These are phyloP conservation scores for Pocillopora grandis DNA, from an alignment of 92 coral and sea anemone species.

Conservation along the genomic window DNA sequence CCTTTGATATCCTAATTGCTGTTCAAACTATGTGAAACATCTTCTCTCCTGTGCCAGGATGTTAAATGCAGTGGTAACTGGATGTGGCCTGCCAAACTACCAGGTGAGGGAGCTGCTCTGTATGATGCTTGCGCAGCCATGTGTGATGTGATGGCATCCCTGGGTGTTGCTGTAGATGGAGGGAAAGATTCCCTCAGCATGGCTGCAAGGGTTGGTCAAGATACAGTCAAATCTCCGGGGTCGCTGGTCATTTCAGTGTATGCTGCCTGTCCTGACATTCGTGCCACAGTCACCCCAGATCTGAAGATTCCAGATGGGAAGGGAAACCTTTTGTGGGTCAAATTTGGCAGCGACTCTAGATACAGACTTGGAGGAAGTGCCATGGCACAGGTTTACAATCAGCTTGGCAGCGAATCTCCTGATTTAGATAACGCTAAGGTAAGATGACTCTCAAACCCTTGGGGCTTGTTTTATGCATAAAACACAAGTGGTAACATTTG, in stretches of 20 bases:
- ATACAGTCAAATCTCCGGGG: conserved; percentile 95
- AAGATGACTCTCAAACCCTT: not conserved
- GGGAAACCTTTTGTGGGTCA: conserved; percentile 60
- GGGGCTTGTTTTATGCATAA: no score
- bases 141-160: conserved; percentile 86
- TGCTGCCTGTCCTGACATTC: conserved; percentile 89
- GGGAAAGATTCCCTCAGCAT: conserved; percentile 98
- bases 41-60: conserved; percentile 59
- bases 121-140: conserved; percentile 92
- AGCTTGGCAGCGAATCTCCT: conserved; percentile 84
- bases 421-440: conserved; percentile 87
- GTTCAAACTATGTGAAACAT: not conserved
- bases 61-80: conserved; percentile 99
- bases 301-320: conserved; percentile 68
- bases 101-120: conserved; percentile 92
- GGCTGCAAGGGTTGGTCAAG: conserved; percentile 92
- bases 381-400: conserved; percentile 90
- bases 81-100: conserved; percentile 99
- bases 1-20: no score
- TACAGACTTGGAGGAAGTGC: conserved; percentile 96
- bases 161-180: conserved; percentile 96
- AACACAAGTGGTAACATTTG: no score
- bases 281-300: conserved; percentile 93
- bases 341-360: conserved; percentile 41
- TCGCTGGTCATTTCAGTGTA: conserved; percentile 94